Evolutionary conservation across 2,113 vertebrate species (phyloP).

Genomic region (Hyperopisus bebe): DNA sequence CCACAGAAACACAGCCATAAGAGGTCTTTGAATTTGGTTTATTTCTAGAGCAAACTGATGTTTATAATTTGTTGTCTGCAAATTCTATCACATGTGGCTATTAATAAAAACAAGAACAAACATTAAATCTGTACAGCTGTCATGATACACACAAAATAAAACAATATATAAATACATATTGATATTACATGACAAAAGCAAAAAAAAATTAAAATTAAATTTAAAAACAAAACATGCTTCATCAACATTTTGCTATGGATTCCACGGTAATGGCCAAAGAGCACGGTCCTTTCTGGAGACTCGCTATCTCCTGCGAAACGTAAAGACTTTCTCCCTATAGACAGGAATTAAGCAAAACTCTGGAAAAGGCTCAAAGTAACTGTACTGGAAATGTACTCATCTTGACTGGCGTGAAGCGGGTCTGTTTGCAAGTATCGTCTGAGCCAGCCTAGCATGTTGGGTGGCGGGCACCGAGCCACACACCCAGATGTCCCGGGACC

Average conservation of each 20-base stretch:
- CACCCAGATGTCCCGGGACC: constrained; percentile 42
- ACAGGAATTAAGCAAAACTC: constrained; percentile 54
- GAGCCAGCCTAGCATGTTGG: constrained; percentile 51
- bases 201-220: constrained; percentile 39
- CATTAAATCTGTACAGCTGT: constrained; percentile 78
- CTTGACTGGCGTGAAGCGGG: constrained; percentile 48
- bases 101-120: constrained; percentile 68
- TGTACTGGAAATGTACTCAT: constrained; percentile 47
- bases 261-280: constrained; percentile 38
- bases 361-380: constrained; percentile 51
- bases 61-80: constrained; percentile 79
- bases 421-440: constrained; percentile 37
- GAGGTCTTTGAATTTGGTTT: constrained; percentile 57
- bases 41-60: constrained; percentile 87
- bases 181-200: constrained; percentile 75
- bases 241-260: constrained; percentile 66
- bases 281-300: constrained; percentile 50
- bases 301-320: constrained; percentile 52
- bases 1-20: constrained; percentile 7
- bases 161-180: constrained; percentile 90
- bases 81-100: constrained; percentile 87
- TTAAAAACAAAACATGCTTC: constrained; percentile 60
- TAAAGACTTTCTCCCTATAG: constrained; percentile 50
- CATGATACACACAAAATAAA: constrained; percentile 79
- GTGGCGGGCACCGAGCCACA: constrained; percentile 56